Percentiles rank a stretch among this genome's conserved stretches.
These are phyloP conservation scores for Oophaga sylvatica DNA, from an alignment of 2,797 vertebrate genomes.

Conservation along the genomic window DNA sequence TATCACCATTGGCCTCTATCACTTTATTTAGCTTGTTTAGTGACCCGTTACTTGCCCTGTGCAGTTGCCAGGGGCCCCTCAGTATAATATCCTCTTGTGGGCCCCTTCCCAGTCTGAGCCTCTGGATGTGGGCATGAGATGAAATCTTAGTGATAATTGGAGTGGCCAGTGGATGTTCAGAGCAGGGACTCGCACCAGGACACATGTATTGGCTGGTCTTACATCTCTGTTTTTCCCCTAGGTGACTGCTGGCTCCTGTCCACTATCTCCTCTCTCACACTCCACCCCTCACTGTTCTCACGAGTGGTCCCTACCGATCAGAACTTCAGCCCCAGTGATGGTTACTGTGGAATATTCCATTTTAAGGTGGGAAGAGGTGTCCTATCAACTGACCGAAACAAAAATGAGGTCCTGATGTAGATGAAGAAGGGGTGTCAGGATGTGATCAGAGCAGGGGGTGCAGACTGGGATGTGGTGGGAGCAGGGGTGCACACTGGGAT, in stretches of 20 bases:
- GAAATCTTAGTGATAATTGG: neutral
- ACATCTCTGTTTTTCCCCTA: slow-evolving; percentile 58
- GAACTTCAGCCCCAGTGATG: slow-evolving; percentile 67
- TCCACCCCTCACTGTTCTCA: slow-evolving; percentile 75
- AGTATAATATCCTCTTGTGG: too few species aligned
- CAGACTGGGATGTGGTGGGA: neutral
- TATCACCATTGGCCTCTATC: too few species aligned
- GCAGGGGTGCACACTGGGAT: too few species aligned
- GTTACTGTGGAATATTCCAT: slow-evolving; percentile 79
- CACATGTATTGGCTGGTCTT: neutral
- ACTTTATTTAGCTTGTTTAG: too few species aligned
- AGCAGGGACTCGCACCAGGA: neutral
- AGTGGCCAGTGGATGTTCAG: neutral
- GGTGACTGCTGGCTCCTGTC: slow-evolving; percentile 85
- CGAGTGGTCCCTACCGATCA: slow-evolving; percentile 79
- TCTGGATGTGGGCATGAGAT: neutral
- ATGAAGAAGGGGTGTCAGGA: too few species aligned
- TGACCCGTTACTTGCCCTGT: too few species aligned
- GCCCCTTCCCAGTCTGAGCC: too few species aligned
- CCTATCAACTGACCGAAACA: neutral
- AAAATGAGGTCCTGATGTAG: too few species aligned
- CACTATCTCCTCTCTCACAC: slow-evolving; percentile 78
- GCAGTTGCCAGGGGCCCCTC: too few species aligned
- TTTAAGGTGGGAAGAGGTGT: slow-evolving; percentile 69
- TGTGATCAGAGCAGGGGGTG: too few species aligned